phyloP scores from a whole-genome alignment of 2,797 vertebrate genomes.

The Siniperca undulata region DNA sequence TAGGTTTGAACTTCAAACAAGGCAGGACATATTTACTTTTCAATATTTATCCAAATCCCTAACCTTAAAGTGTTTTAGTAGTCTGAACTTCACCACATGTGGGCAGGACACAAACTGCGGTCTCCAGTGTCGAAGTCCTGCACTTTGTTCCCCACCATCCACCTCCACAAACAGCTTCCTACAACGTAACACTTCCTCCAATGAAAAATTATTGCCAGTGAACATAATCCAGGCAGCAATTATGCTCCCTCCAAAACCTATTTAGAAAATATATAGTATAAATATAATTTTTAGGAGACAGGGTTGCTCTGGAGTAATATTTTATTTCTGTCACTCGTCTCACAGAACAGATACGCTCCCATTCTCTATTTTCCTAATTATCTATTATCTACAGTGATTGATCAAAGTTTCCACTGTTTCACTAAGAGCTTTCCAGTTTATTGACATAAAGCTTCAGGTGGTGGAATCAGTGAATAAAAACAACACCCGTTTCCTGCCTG shows the following conservation, averaged over 20 bases:
- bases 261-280: not conserved
- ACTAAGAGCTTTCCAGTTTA: slow-evolving; percentile 9
- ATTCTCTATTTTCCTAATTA: not conserved
- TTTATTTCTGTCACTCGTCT: not conserved
- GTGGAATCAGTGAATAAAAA: slow-evolving; percentile 23
- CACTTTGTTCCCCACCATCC: not conserved
- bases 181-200: not conserved
- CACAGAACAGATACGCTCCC: not conserved
- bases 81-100: not conserved
- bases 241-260: not conserved
- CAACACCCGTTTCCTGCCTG: slow-evolving; percentile 9
- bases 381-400: not conserved
- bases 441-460: not conserved
- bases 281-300: not conserved
- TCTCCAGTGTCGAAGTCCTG: not conserved
- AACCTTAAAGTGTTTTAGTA: not conserved
- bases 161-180: not conserved
- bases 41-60: not conserved
- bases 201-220: not conserved
- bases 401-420: slow-evolving; percentile 23
- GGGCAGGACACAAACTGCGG: not conserved
- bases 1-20: not conserved
- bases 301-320: not conserved
- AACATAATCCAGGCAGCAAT: not conserved
- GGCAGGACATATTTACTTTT: not conserved